Evolutionary conservation across 2,113 vertebrate genomes (phyloP).

Genomic region (Mirounga angustirostris): DNA sequence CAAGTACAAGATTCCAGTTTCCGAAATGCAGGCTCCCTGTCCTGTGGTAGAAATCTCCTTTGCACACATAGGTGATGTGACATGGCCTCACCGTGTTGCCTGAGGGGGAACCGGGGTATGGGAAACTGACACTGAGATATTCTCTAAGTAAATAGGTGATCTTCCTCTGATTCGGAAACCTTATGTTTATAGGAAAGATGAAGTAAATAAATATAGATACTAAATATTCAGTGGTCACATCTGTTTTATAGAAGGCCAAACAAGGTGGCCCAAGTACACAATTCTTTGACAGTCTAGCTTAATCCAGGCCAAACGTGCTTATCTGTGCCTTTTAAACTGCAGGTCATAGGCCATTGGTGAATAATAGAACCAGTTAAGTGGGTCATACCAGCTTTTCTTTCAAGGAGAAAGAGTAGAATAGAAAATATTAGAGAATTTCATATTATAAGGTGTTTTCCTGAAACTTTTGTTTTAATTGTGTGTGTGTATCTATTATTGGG

Average conservation of each 20-base stretch:
- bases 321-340: neutral
- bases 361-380: neutral
- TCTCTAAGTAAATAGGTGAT: neutral
- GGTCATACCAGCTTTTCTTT: neutral
- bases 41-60: neutral
- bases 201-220: neutral
- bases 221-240: neutral
- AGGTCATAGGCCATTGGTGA: too few relatives aligned
- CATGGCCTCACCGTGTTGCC: neutral
- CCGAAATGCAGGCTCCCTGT: neutral
- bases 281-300: neutral
- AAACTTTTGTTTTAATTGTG: neutral
- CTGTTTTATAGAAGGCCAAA: neutral
- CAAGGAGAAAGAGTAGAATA: neutral
- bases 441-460: neutral
- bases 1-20: neutral
- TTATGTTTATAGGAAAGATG: neutral
- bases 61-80: neutral
- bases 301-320: neutral
- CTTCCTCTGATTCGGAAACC: neutral
- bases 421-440: neutral
- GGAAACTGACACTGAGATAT: neutral
- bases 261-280: neutral
- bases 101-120: neutral
- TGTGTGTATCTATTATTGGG: neutral